Evolutionary conservation across 2,113 vertebrate genomes (phyloP).

Genomic region (Illadopsis cleaveri): DNA sequence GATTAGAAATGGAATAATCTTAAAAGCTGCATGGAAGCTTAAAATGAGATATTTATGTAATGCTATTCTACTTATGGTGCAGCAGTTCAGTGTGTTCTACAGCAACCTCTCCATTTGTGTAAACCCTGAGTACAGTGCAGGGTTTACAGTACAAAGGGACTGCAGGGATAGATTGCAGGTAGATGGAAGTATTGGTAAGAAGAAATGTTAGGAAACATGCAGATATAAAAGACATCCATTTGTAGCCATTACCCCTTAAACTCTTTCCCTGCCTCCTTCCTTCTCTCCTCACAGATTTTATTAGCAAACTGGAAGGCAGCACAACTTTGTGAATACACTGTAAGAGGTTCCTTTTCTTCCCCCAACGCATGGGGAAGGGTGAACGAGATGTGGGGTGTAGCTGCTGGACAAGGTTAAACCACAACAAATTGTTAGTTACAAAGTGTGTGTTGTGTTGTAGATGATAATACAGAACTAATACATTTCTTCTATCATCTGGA

Average conservation of each 20-base stretch:
- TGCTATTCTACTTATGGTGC: background rate
- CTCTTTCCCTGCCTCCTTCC: background rate
- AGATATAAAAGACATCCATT: background rate
- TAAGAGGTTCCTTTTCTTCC: background rate
- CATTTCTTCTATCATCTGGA: background rate
- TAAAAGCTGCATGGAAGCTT: constrained; percentile 18
- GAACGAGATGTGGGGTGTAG: rapidly evolving
- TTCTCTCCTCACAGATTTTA: background rate
- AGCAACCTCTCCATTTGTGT: background rate
- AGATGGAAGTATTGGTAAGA: background rate
- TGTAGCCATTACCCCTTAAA: background rate
- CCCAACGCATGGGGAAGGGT: background rate
- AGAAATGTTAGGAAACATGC: background rate
- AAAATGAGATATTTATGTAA: constrained; percentile 15
- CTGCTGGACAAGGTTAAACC: background rate
- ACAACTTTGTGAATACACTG: background rate
- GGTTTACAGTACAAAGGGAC: background rate
- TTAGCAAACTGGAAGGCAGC: background rate
- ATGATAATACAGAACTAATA: background rate
- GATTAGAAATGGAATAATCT: constrained; percentile 44
- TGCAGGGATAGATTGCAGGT: background rate
- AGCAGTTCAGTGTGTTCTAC: background rate
- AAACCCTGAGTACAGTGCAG: background rate
- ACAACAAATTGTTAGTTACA: background rate
- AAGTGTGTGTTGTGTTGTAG: background rate